Conservation (phyloP, 92 coral and sea anemone genomes). For the Bergia sp. region DNA sequence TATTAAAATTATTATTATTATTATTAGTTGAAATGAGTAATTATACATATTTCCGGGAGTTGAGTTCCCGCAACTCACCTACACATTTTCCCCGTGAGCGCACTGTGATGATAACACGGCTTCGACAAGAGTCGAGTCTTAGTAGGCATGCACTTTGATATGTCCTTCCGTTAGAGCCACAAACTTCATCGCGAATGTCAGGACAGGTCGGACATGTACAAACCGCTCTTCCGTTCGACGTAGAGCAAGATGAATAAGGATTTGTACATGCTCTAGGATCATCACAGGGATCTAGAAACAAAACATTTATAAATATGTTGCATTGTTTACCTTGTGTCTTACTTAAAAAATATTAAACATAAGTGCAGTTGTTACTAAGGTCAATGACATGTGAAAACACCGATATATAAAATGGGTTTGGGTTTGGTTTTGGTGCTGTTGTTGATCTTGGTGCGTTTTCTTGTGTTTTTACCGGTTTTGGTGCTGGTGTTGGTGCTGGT, state of each 20-base stretch:
- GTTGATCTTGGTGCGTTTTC: too few species aligned
- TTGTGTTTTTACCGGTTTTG: too few species aligned
- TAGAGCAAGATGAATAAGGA: background rate
- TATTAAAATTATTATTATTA: too few species aligned
- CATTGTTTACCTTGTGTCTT: background rate
- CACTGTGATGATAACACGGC: background rate
- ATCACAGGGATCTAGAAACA: background rate
- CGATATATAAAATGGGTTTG: too few species aligned
- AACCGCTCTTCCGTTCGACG: background rate
- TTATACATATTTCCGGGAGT: too few species aligned
- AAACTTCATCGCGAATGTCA: background rate
- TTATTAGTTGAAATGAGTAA: too few species aligned
- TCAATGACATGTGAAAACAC: too few species aligned
- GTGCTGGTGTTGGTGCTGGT: too few species aligned
- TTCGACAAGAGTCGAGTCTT: background rate
- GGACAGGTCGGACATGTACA: background rate
- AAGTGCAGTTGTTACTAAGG: too few species aligned
- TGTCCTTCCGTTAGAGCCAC: background rate
- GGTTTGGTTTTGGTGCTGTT: too few species aligned
- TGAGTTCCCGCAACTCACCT: background rate
- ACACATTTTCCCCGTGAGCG: background rate
- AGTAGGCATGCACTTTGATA: background rate
- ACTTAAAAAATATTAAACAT: too few species aligned
- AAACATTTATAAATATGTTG: too few species aligned
- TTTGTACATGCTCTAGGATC: background rate